Conservation (phyloP, 2,113 vertebrate genomes). For the Tautogolabrus adspersus region DNA sequence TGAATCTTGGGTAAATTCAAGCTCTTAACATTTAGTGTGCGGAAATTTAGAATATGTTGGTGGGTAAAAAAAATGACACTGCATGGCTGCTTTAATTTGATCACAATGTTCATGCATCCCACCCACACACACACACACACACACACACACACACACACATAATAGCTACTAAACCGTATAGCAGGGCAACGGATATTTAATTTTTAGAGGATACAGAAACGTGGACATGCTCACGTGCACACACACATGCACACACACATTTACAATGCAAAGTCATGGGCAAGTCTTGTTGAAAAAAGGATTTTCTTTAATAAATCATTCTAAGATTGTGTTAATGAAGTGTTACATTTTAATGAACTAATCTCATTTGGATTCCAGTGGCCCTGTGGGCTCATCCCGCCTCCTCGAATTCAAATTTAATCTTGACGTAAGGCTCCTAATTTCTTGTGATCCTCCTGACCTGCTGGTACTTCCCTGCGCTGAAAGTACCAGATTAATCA, state of each 20-base stretch:
- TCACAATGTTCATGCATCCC: too few species aligned
- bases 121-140: not conserved
- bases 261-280: constrained; percentile 13
- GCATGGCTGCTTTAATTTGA: too few species aligned
- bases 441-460: constrained; percentile 21
- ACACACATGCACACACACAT: constrained; percentile 10
- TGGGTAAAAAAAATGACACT: too few species aligned
- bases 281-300: constrained; percentile 49
- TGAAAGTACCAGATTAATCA: constrained; percentile 15
- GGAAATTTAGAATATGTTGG: not conserved
- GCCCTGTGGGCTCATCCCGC: constrained; percentile 39
- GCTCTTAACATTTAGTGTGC: too few species aligned
- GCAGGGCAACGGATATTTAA: too few species aligned
- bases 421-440: constrained; percentile 13
- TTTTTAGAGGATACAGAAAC: constrained; percentile 4
- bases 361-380: constrained; percentile 50
- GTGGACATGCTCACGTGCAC: not conserved
- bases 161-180: too few species aligned
- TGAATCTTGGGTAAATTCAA: not conserved
- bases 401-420: constrained; percentile 48
- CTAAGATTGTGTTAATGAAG: constrained; percentile 62
- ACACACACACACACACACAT: not conserved
- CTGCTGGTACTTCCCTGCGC: constrained; percentile 16
- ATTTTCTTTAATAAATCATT: constrained; percentile 67
- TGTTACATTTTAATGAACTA: constrained; percentile 69